Conservation (phyloP, 1,140 invertebrate genomes). For the Aphelinus certus region DNA sequence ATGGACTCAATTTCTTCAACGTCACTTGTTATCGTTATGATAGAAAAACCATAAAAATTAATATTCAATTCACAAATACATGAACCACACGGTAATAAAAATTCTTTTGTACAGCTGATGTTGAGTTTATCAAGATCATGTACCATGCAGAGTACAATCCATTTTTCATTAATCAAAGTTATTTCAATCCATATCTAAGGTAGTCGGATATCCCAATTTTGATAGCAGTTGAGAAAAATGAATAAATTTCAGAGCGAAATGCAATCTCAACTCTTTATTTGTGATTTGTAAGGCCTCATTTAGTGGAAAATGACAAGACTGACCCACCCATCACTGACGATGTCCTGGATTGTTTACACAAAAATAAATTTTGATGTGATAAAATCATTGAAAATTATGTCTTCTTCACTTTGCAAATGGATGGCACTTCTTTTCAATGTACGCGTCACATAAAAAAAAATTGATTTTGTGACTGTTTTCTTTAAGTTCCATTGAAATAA, state of each 20-base stretch:
- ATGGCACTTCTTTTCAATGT: slow-evolving; percentile 44
- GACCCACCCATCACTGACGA: slow-evolving; percentile 58
- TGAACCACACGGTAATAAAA: not conserved
- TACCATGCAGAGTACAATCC: slow-evolving; percentile 16
- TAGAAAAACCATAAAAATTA: not conserved
- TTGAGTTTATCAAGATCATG: slow-evolving; percentile 24
- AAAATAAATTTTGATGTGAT: slow-evolving; percentile 2
- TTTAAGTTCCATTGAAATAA: slow-evolving; percentile 7
- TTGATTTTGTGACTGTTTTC: slow-evolving; percentile 34
- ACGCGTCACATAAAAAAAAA: slow-evolving; percentile 24
- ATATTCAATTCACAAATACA: slow-evolving; percentile 4
- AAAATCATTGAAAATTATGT: slow-evolving; percentile 29
- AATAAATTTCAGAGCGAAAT: not conserved
- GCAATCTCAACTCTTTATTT: not conserved
- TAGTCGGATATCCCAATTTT: not conserved
- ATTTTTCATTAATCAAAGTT: not conserved
- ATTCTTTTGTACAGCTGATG: not conserved
- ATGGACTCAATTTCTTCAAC: too few relatives aligned
- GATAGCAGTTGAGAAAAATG: not conserved
- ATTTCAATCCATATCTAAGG: not conserved
- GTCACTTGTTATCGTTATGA: too few relatives aligned
- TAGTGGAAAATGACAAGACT: slow-evolving; percentile 62
- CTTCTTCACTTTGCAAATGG: slow-evolving; percentile 39
- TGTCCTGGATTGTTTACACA: slow-evolving; percentile 40
- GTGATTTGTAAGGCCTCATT: not conserved